phyloP scores from a whole-genome alignment of 2,113 vertebrate species.

The Aleadryas rufinucha region DNA sequence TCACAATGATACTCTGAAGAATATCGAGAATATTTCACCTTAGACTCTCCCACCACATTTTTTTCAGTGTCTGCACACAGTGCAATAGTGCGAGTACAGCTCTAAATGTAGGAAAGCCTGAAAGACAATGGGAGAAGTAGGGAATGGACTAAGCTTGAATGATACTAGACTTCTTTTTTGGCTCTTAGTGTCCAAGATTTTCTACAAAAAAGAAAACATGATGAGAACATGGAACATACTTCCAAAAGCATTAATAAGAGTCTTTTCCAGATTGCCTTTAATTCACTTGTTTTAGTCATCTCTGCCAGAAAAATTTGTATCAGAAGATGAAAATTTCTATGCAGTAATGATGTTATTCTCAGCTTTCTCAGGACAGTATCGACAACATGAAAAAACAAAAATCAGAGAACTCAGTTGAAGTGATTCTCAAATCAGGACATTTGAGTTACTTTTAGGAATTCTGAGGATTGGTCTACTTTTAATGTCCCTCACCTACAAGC shows the following conservation, averaged over 20 bases:
- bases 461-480: neutral
- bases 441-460: neutral
- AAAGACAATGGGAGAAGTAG: constrained; percentile 23
- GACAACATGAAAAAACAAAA: neutral
- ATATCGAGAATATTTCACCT: neutral
- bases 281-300: neutral
- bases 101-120: neutral
- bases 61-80: constrained; percentile 15
- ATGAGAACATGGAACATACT: neutral
- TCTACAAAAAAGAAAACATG: neutral
- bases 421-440: neutral
- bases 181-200: neutral
- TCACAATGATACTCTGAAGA: neutral
- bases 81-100: neutral
- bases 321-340: neutral
- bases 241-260: neutral
- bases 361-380: neutral
- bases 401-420: neutral
- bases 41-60: neutral
- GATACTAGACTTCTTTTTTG: neutral
- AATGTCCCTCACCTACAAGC: neutral
- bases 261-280: neutral
- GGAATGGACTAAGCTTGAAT: neutral
- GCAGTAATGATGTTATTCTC: neutral
- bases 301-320: neutral